Base-by-base conservation (phyloP, 2,888 invertebrate genomes). In the Phasia obesa region DNA sequence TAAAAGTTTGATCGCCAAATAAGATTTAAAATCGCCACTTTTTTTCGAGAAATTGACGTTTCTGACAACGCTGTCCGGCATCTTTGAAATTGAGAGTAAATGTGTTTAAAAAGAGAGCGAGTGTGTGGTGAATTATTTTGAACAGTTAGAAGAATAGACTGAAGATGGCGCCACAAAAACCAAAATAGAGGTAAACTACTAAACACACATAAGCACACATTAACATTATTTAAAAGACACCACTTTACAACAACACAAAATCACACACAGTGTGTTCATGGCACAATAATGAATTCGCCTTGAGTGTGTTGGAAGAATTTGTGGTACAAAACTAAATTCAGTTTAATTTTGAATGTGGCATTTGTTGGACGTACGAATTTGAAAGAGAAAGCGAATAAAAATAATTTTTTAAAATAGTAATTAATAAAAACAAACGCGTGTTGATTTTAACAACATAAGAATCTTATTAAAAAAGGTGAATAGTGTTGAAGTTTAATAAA, bases 381-480 rank as follows among this genome's bases (percentile, higher is more conserved):
- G 1, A 15, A 2, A 44, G 0, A 42, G 21, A 25, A 23, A 81
- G 23, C 57, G 55, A 31, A 57, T 35, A 11, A 60, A 67, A 64
- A 51, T 51, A 38, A 57, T 44, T 47, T 64, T 67, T 55, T n/a
- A n/a, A 55, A 57, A 47, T 53, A 57, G 77, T 42, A 15, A 62
- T 19, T n/a, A 25, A 59, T n/a, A 57, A 69, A 71, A 69, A 27
- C 59, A 59, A 79, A 70, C 55, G 75, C 49, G 79, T 83, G 75
- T 76, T 76, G 79, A 70, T 79, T 78, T 42, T 69, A 7, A 19
- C 31, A 74, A 64, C 73, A 73, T 35, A 60, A 65, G 64, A 78
- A 78, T 78, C 74, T 42, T 55, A 83, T 75, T 21, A 31, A 79
- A 67, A 77, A 83, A 83, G 83, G 83, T 83, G 83, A 83, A 83